Evolutionary conservation across 1,140 invertebrate species (phyloP), one percentile per base, ranked within the genome.

Genomic region (Apis dorsata): DNA sequence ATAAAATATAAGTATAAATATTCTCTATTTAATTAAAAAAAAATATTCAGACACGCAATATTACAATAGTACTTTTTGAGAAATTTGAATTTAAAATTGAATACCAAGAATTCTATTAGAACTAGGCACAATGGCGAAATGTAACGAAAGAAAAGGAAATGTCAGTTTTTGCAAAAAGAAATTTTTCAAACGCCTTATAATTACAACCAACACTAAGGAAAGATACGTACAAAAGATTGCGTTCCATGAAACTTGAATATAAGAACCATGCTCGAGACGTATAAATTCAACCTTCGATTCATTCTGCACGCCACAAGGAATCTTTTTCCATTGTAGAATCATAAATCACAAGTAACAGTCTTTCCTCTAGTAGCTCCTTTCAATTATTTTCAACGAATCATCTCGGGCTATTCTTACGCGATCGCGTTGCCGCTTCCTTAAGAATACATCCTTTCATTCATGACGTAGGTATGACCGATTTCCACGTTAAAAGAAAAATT

Each of bases 401-500:
- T 53, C 63, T 1, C 13, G 9, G 5, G 3, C 13, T 13, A 78
- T n/a, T 44, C n/a, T 68, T 34, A 21, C 13, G 11, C 55, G 19
- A 74, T 34, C 24, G 21, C 21, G 11, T 51, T 34, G 15, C 62
- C 5, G 21, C 21, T 60, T 24, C 2, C 15, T 49, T 19, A 28
- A 70, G 53, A 55, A 28, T 59, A 17, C 19, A 59, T 24, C 21
- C 76, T 24, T 59, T 44, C 51, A 69, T 24, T 69, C 19, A 19
- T 24, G 60, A 24, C 68, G 44, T 19, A 55, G 55, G 77, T 72
- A 73, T 73, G 49, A 65, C 53, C 19, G 55, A 49, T 19, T 53
- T 59, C 34, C 15, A 13, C 8, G 7, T 10, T 19, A 21, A 19
- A 24, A n/a, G 21, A 21, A 19, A 24, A n/a, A 82, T 86, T 86